These are phyloP conservation scores for Drosophila flavopinicola DNA, from an alignment of 2,888 invertebrate species.

Conservation along the genomic window DNA sequence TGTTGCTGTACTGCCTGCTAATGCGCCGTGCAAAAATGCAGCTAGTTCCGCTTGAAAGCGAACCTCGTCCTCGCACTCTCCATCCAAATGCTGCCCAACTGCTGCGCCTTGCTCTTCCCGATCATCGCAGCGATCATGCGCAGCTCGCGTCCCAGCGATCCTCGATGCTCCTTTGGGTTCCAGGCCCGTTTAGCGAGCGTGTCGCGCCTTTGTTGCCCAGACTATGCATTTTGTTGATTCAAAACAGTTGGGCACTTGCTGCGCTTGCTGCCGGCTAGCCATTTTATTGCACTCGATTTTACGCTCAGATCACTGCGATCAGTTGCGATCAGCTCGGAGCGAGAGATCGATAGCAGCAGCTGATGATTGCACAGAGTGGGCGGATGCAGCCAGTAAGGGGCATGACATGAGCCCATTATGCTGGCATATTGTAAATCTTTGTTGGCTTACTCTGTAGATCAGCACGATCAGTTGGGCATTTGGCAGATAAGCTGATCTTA, in stretches of 20 bases:
- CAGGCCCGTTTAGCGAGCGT: conserved; percentile 47
- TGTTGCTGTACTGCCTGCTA: conserved; percentile 44
- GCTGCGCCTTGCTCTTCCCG: conserved; percentile 37
- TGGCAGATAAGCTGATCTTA: conserved; percentile 18
- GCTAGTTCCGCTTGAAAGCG: conserved; percentile 32
- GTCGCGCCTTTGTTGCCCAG: conserved; percentile 56
- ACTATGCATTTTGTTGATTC: conserved; percentile 50
- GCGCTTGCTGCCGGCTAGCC: conserved; percentile 30
- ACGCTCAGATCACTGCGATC: conserved; percentile 55
- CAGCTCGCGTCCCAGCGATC: conserved; percentile 59
- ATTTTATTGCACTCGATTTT: conserved; percentile 78
- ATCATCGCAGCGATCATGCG: conserved; percentile 69
- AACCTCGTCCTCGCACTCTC: conserved; percentile 9
- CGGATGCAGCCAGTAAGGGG: conserved; percentile 42
- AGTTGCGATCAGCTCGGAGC: conserved; percentile 36
- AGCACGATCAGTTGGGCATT: conserved; percentile 24
- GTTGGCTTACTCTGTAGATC: conserved; percentile 33
- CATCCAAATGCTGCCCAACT: conserved; percentile 28
- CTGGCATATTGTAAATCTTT: conserved; percentile 34
- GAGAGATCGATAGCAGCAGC: conserved; percentile 21
- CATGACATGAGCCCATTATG: conserved; percentile 73
- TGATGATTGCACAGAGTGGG: conserved; percentile 16
- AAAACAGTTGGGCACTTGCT: conserved; percentile 68
- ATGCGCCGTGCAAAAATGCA: conserved; percentile 67
- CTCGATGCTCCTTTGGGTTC: not conserved